A percentile compares a stretch with the other conserved stretches of the same genome.
These are phyloP conservation scores for Bufo bufo DNA, from an alignment of 2,113 vertebrate species.

Conservation along the genomic window DNA sequence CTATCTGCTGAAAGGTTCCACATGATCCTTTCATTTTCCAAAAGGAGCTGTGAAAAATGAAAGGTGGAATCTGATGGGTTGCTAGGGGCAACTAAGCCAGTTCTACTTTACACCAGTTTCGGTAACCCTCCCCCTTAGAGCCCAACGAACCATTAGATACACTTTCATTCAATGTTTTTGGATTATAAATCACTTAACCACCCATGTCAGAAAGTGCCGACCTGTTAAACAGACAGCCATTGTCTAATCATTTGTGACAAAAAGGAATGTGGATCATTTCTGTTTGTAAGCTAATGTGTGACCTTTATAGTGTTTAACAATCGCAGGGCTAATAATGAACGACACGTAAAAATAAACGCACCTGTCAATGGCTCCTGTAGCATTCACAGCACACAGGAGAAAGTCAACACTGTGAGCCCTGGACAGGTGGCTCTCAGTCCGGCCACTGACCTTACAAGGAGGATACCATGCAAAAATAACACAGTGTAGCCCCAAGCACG, in stretches of 20 bases:
- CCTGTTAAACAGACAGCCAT: not conserved
- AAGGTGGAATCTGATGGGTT: too few relatives aligned
- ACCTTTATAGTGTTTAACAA: constrained; percentile 9
- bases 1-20: too few relatives aligned
- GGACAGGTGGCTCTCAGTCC: constrained; percentile 25
- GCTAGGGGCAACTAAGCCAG: too few relatives aligned
- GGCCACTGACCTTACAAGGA: not conserved
- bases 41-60: too few relatives aligned
- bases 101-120: too few relatives aligned
- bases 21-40: too few relatives aligned
- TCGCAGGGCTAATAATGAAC: constrained; percentile 14
- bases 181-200: not conserved
- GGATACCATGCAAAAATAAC: too few relatives aligned
- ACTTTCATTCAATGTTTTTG: not conserved
- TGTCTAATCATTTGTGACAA: not conserved
- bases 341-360: not conserved
- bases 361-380: not conserved
- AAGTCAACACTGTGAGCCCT: constrained; percentile 5
- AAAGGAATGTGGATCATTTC: not conserved
- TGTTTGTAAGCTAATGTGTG: not conserved
- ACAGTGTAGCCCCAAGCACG: too few relatives aligned
- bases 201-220: too few relatives aligned
- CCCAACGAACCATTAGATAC: not conserved
- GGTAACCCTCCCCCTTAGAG: too few relatives aligned
- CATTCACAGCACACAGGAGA: constrained; percentile 7